These are phyloP conservation scores for Cryptomyrus ogoouensis DNA, from an alignment of 2,113 vertebrate species.

Conservation along the genomic window DNA sequence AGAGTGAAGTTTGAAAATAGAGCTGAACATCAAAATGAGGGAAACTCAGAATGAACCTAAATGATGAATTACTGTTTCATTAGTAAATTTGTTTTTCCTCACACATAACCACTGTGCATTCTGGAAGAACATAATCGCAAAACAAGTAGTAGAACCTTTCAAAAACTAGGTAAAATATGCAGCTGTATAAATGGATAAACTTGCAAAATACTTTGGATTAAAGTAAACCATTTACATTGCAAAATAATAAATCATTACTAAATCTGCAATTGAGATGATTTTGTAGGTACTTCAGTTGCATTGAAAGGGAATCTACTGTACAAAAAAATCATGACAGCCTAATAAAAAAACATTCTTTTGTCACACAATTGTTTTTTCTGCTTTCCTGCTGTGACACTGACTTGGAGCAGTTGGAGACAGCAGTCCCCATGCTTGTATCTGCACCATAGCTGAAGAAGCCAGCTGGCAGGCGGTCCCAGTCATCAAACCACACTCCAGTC, in stretches of 20 bases:
- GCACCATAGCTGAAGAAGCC: constrained; percentile 77
- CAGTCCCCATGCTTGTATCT: constrained; percentile 51
- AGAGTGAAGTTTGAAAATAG: neutral
- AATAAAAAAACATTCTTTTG: neutral
- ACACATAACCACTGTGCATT: neutral
- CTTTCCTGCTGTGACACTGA: constrained; percentile 51
- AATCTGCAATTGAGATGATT: neutral
- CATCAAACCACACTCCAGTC: constrained; percentile 76
- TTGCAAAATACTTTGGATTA: neutral
- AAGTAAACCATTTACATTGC: neutral
- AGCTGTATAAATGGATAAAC: neutral
- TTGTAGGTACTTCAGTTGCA: neutral
- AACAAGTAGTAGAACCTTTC: neutral
- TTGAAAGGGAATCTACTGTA: neutral
- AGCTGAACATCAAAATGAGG: neutral
- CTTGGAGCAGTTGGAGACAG: constrained; percentile 68
- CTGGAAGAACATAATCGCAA: neutral
- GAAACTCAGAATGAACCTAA: neutral
- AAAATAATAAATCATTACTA: neutral
- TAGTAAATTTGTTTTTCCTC: neutral
- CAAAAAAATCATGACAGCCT: neutral
- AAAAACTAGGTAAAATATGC: neutral
- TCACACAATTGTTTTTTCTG: neutral
- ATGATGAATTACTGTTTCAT: neutral
- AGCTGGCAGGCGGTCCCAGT: constrained; percentile 80